Base-by-base conservation (phyloP, 2,888 invertebrate species). In the Microctonus aethiopoides region DNA sequence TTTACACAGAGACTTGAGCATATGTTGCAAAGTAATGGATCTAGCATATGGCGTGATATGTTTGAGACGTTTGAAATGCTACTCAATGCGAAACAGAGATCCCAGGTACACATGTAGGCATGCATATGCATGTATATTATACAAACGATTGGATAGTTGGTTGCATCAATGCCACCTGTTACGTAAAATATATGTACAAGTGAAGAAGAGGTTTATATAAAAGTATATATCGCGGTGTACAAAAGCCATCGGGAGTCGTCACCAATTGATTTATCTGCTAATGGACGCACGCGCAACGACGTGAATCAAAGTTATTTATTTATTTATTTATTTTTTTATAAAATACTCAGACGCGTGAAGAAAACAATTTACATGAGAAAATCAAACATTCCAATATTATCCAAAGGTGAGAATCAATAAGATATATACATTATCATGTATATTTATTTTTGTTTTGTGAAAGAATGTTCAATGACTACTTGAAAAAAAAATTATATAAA, bases 221-320 rank as follows among this genome's bases (percentile, higher is more conserved):
- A 60, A n/a, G 41, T 32, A 57, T 41, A 60, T 65, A 69, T 41
- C 56, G 46, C 22, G 70, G 59, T 57, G 67, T 51, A 51, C 32
- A 41, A 36, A 32, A 24, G n/a, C 16, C 29, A 56, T 66, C 67
- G 34, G 52, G 71, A 75, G 73, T 75, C 73, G 72, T 75, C 57
- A 76, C 76, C 80, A 78, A 82, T 83, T 80, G 82, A 81, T 81
- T 81, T 81, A 80, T 78, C 76, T 70, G 72, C 69, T 78, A 78
- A 78, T 78, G 75, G 73, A 75, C 67, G 62, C 46, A 16, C 46
- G n/a, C 16, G 72, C 68, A 73, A 71, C 72, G 73, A 72, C 71
- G 68, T 62, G 46, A 46, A 67, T 60, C 67, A 52, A 46, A 52
- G 36, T 56, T 65, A 54, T 65, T 22, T 13, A 20, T 36, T n/a